Evolutionary conservation across 1,140 invertebrate species (phyloP).

Genomic region (Caenorhabditis briggsae): DNA sequence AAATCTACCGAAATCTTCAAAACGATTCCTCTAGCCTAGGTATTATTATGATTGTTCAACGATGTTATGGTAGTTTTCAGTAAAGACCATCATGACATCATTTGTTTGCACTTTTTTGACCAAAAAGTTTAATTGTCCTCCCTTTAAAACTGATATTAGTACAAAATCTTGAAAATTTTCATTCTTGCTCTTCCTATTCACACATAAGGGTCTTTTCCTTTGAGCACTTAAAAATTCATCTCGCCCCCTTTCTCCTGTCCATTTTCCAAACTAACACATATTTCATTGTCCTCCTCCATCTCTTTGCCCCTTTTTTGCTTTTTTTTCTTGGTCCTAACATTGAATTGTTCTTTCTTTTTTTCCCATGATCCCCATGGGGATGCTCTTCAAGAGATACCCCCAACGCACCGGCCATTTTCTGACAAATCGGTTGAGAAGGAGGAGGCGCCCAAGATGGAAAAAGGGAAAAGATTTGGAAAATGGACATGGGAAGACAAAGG

Average conservation of each 20-base stretch:
- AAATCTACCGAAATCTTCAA: too few relatives aligned
- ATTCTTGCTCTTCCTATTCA: too few relatives aligned
- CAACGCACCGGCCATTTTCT: conserved; percentile 35
- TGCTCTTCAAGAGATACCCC: not conserved
- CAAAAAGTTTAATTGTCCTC: too few relatives aligned
- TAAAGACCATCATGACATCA: too few relatives aligned
- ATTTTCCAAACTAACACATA: conserved; percentile 3
- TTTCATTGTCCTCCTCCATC: conserved; percentile 29
- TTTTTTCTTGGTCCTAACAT: not conserved
- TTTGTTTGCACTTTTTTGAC: too few relatives aligned
- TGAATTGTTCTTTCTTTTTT: not conserved
- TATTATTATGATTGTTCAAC: too few relatives aligned
- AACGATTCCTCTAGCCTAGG: too few relatives aligned
- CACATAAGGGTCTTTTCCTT: too few relatives aligned
- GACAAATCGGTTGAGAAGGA: conserved; percentile 5
- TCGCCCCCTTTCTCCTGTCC: not conserved
- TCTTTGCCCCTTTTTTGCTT: not conserved
- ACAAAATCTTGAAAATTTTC: too few relatives aligned
- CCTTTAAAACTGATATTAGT: too few relatives aligned
- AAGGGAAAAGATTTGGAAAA: not conserved
- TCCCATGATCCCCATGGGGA: conserved; percentile 30
- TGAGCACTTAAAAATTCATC: conserved; percentile 53
- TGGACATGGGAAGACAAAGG: not conserved
- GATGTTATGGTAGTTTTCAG: too few relatives aligned
- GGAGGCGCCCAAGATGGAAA: not conserved